Evolutionary conservation across 2,797 vertebrate species (phyloP).

Genomic region (Austrolebias charrua): DNA sequence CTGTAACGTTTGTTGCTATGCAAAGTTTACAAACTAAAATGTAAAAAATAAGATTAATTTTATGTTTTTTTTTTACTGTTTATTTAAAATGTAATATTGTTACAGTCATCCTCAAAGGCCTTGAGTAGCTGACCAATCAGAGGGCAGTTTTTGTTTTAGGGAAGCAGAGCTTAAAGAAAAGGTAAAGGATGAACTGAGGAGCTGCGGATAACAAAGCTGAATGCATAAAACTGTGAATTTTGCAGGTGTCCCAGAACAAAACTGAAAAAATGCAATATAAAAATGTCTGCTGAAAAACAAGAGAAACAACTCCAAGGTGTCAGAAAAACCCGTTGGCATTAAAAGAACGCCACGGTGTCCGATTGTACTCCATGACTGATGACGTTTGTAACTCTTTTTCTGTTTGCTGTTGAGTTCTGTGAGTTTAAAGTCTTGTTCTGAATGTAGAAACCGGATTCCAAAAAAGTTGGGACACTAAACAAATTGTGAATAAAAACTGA

Average conservation of each 20-base stretch:
- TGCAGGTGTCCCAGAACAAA: not conserved
- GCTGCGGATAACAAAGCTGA: too few relatives aligned
- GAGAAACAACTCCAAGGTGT: too few relatives aligned
- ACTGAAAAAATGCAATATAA: not conserved
- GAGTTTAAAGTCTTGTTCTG: conserved; percentile 40
- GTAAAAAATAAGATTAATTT: not conserved
- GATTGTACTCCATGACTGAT: not conserved
- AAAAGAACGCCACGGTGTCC: not conserved
- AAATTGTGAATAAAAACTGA: too few relatives aligned
- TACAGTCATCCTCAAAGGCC: not conserved
- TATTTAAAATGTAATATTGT: not conserved
- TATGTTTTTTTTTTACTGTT: not conserved
- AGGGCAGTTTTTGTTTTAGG: not conserved
- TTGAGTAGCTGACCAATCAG: not conserved
- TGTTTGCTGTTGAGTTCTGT: conserved; percentile 8
- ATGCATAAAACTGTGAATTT: too few relatives aligned
- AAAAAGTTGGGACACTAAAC: too few relatives aligned
- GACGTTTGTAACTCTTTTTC: not conserved
- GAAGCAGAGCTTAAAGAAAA: not conserved
- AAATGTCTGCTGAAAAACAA: too few relatives aligned
- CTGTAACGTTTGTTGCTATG: conserved; percentile 9
- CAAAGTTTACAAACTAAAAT: not conserved
- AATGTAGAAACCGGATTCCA: too few relatives aligned
- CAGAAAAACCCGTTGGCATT: too few relatives aligned
- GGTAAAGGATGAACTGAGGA: not conserved